These are phyloP conservation scores for Sarcophaga carnaria DNA, from an alignment of 2,888 invertebrate species.

Conservation along the genomic window DNA sequence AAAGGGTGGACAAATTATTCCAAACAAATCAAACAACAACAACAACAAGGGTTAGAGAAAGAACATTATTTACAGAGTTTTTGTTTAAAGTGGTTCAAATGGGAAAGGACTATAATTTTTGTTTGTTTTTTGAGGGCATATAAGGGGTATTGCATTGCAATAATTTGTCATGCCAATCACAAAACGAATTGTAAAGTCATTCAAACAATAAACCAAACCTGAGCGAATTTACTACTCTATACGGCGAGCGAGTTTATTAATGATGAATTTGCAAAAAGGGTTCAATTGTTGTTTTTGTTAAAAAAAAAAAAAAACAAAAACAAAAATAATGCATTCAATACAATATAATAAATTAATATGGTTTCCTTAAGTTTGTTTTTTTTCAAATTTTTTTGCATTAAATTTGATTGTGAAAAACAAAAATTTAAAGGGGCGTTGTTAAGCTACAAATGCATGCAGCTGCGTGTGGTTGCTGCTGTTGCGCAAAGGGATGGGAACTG, in stretches of 20 bases:
- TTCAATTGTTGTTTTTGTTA: conserved; percentile 17
- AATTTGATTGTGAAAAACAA: conserved; percentile 16
- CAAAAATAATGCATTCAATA: too few species aligned
- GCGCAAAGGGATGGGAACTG: too few species aligned
- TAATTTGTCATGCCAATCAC: conserved; percentile 46
- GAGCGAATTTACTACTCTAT: conserved; percentile 46
- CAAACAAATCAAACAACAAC: too few species aligned
- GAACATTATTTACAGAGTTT: too few species aligned
- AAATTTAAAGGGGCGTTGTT: too few species aligned
- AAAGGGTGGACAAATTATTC: too few species aligned
- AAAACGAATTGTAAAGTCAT: conserved; percentile 53
- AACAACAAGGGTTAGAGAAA: too few species aligned
- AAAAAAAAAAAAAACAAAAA: too few species aligned
- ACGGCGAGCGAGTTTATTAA: too few species aligned
- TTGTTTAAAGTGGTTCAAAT: too few species aligned
- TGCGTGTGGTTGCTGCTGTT: too few species aligned
- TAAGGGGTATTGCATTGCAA: conserved; percentile 4
- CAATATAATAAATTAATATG: conserved; percentile 40
- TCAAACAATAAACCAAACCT: conserved; percentile 57
- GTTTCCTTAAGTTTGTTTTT: conserved; percentile 50
- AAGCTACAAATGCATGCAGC: too few species aligned
- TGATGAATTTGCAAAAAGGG: not conserved
- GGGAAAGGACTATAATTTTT: not conserved
- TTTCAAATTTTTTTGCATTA: conserved; percentile 35
- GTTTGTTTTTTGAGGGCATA: not conserved